A percentile compares a stretch with the other conserved stretches of the same genome.
Evolutionary conservation across 2,888 invertebrate genomes (phyloP).

Genomic region (Napeogenes inachia): DNA sequence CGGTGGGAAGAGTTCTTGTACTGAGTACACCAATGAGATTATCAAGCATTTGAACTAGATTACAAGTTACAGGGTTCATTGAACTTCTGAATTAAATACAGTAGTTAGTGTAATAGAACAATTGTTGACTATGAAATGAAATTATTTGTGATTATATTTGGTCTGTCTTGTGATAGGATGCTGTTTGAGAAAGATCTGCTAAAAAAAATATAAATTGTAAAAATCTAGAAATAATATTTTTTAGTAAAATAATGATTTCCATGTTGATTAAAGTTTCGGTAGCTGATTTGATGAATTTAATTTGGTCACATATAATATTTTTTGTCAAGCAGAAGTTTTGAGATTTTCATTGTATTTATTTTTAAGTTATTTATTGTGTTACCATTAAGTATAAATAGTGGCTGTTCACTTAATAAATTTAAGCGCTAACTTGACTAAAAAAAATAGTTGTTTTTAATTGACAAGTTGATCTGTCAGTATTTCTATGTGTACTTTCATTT

Average conservation of each 20-base stretch:
- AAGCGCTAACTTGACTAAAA: not conserved
- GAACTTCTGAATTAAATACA: no score
- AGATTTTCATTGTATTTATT: conserved; percentile 6
- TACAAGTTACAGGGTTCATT: no score
- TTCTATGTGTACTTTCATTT: no score
- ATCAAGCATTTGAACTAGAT: conserved; percentile 53
- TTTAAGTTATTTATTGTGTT: conserved; percentile 27
- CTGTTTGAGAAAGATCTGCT: not conserved
- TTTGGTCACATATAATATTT: not conserved
- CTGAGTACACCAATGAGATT: conserved; percentile 95
- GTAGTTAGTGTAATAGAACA: no score
- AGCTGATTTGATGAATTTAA: no score
- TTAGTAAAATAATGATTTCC: not conserved
- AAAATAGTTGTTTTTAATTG: not conserved
- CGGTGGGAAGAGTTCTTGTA: conserved; percentile 94
- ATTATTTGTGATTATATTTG: no score
- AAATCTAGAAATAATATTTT: not conserved
- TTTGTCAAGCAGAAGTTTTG: conserved; percentile 2
- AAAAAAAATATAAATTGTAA: not conserved
- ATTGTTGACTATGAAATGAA: no score
- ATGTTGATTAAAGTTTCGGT: no score
- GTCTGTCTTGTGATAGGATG: not conserved
- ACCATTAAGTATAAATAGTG: conserved; percentile 27
- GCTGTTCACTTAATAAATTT: conserved; percentile 24
- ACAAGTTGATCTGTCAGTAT: no score